Percentiles rank a stretch among this genome's conserved stretches.
phyloP scores from a whole-genome alignment of 1,140 invertebrate species.

The Tetramorium alpestre region DNA sequence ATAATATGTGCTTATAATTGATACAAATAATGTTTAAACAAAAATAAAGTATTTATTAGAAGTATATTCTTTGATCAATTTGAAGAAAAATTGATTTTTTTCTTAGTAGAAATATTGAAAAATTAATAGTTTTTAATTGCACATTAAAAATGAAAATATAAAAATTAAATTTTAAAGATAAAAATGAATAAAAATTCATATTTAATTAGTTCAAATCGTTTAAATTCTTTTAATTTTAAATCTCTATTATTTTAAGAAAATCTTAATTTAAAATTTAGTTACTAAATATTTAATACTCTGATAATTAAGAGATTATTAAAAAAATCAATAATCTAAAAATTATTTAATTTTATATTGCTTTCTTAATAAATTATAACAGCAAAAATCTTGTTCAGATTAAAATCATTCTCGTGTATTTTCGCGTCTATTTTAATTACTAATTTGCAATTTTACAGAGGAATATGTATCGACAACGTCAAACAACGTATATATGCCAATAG shows the following conservation, averaged over 20 bases:
- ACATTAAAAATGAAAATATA: background rate
- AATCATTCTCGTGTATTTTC: background rate
- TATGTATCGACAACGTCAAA: slow-evolving; percentile 44
- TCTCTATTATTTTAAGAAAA: background rate
- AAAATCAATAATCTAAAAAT: background rate
- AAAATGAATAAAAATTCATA: background rate
- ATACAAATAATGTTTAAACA: background rate
- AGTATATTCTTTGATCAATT: background rate
- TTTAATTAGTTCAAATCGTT: too few species aligned
- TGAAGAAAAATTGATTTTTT: background rate
- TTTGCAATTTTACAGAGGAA: slow-evolving; percentile 47
- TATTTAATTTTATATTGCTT: background rate
- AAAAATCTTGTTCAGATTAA: background rate
- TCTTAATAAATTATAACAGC: background rate
- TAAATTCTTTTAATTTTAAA: background rate
- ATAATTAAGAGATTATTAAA: background rate
- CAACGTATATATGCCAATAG: slow-evolving; percentile 23
- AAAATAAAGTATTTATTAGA: background rate
- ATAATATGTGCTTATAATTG: background rate
- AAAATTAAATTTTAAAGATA: background rate
- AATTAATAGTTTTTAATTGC: background rate
- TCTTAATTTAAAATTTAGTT: background rate
- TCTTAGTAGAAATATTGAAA: background rate
- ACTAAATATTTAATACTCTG: background rate
- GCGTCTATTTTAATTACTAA: background rate